These are phyloP conservation scores for Hetaerina americana DNA, from an alignment of 1,140 invertebrate species.

Conservation along the genomic window DNA sequence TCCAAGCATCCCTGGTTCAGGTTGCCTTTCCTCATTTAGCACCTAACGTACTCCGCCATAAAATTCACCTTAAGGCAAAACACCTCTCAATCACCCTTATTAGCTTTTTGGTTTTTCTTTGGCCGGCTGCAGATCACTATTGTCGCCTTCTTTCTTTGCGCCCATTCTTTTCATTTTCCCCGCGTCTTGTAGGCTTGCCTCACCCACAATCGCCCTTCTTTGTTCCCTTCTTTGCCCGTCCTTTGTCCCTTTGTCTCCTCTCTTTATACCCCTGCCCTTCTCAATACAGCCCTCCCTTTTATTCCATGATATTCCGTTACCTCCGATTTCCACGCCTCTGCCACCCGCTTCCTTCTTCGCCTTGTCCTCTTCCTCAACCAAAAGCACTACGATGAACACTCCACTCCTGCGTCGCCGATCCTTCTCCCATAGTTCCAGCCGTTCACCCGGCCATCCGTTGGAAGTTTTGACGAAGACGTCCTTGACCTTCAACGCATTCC, in stretches of 20 bases:
- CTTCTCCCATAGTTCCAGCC: too few relatives aligned
- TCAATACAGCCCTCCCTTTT: too few relatives aligned
- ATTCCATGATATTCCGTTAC: not conserved
- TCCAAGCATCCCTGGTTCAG: too few relatives aligned
- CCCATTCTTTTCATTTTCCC: too few relatives aligned
- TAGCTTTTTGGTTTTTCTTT: too few relatives aligned
- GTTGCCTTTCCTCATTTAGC: too few relatives aligned
- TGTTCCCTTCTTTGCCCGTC: not conserved
- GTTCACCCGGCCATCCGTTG: not conserved
- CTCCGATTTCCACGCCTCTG: not conserved
- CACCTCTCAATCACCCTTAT: not conserved
- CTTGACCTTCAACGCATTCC: not conserved
- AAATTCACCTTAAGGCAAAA: too few relatives aligned
- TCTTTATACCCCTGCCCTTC: too few relatives aligned
- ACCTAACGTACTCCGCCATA: too few relatives aligned
- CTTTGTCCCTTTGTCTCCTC: not conserved
- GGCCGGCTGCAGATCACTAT: too few relatives aligned
- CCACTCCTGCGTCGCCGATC: not conserved
- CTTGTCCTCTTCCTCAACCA: not conserved
- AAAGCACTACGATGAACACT: not conserved
- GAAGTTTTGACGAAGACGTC: not conserved
- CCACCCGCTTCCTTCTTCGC: not conserved
- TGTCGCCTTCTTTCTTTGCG: too few relatives aligned
- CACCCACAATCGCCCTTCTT: not conserved
- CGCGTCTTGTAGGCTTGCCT: not conserved